phyloP scores from a whole-genome alignment of 2,113 vertebrate species.

The Notarius lentiginosus region DNA sequence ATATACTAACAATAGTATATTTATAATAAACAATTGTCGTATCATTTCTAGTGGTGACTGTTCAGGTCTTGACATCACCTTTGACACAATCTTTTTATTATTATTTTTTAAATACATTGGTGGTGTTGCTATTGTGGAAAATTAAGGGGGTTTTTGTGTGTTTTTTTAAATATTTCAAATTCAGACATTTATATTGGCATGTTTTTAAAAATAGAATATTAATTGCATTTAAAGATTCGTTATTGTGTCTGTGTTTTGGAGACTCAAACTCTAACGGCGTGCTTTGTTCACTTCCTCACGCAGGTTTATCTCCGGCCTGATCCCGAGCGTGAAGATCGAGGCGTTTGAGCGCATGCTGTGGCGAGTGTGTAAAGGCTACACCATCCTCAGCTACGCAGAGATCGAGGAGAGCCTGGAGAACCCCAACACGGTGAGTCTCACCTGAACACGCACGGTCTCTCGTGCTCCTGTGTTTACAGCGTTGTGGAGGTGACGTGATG shows the following conservation, averaged over 20 bases:
- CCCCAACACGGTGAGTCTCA: slow-evolving; percentile 81
- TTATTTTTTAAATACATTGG: background rate
- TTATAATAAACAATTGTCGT: background rate
- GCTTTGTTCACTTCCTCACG: background rate
- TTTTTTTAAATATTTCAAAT: too few relatives aligned
- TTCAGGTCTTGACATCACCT: background rate
- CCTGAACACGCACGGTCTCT: background rate
- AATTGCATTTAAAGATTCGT: too few relatives aligned
- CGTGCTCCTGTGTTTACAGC: background rate
- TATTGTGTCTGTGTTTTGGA: background rate
- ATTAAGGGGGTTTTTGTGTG: too few relatives aligned
- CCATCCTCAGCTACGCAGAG: slow-evolving; percentile 89
- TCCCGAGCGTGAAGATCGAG: slow-evolving; percentile 84
- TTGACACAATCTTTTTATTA: background rate
- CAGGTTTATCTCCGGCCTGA: slow-evolving; percentile 90
- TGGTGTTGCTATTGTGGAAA: background rate
- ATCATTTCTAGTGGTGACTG: background rate
- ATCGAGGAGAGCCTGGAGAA: slow-evolving; percentile 84
- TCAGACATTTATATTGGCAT: too few relatives aligned
- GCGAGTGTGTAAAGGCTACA: slow-evolving; percentile 93
- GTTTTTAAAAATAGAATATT: too few relatives aligned
- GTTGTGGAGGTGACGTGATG: background rate
- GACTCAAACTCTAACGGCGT: background rate
- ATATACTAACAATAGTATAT: background rate
- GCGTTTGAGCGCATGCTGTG: slow-evolving; percentile 96